phyloP scores from a whole-genome alignment of 2,113 vertebrate species.

The Epinephelus lanceolatus region DNA sequence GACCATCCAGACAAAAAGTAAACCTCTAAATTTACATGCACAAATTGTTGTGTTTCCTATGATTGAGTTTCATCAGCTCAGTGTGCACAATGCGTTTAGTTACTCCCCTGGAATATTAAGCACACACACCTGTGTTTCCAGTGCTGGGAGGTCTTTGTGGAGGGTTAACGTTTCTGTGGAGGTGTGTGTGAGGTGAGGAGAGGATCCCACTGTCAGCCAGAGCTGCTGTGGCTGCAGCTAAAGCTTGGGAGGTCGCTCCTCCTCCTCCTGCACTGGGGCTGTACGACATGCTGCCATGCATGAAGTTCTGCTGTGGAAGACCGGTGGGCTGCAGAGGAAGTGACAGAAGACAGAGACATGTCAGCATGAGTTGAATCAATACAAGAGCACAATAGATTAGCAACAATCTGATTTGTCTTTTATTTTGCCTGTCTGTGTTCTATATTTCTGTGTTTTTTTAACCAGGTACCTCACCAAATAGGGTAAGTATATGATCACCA shows the following conservation, averaged over 20 bases:
- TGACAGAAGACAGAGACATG: background rate
- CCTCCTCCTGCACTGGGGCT: constrained; percentile 75
- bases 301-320: constrained; percentile 91
- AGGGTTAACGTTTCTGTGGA: constrained; percentile 89
- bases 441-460: background rate
- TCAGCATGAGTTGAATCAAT: background rate
- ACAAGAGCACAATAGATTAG: background rate
- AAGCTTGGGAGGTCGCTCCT: constrained; percentile 83
- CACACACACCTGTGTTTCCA: constrained; percentile 80
- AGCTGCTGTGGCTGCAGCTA: constrained; percentile 88
- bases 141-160: constrained; percentile 90
- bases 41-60: background rate
- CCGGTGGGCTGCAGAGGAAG: constrained; percentile 84
- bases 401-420: background rate
- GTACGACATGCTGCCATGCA: constrained; percentile 91
- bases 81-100: background rate
- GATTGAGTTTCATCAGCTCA: background rate
- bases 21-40: background rate
- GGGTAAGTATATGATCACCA: background rate
- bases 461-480: background rate
- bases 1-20: background rate
- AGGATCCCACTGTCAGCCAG: constrained; percentile 89
- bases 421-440: background rate
- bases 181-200: constrained; percentile 86
- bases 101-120: background rate